Conservation (phyloP, 2,888 invertebrate genomes). For the Aphelenchoides bicaudatus region DNA sequence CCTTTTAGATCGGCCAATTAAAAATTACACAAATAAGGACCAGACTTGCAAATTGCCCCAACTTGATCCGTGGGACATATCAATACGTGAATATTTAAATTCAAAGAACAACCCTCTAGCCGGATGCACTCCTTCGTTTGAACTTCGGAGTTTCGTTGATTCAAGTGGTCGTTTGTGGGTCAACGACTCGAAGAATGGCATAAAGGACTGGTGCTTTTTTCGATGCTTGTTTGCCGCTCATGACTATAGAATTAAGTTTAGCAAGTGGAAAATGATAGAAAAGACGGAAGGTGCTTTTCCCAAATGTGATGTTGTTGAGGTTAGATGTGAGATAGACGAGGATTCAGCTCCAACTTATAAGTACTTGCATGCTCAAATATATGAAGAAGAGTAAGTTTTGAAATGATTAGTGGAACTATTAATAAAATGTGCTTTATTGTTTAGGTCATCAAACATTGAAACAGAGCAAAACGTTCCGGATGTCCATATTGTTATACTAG, state of each 20-base stretch:
- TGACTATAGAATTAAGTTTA: constrained; percentile 13
- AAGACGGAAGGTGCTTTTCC: constrained; percentile 9
- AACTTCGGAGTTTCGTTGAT: no score
- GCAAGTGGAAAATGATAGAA: constrained; percentile 9
- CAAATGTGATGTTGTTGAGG: constrained; percentile 23
- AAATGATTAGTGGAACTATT: neutral
- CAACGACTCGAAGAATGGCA: no score
- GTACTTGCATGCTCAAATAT: constrained; percentile 21
- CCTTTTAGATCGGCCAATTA: no score
- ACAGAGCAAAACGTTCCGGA: constrained; percentile 2
- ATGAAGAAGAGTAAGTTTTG: constrained; percentile 12
- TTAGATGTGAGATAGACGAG: constrained; percentile 12
- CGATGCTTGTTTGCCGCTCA: constrained; percentile 17
- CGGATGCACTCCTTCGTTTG: no score
- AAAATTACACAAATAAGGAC: no score
- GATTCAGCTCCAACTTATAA: constrained; percentile 12
- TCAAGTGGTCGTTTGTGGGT: no score
- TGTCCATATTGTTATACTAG: constrained; percentile 21
- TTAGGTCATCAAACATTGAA: neutral
- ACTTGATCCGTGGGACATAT: no score
- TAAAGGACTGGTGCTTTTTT: constrained; percentile 17
- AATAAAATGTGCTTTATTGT: neutral
- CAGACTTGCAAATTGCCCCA: no score
- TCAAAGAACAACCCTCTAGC: no score
- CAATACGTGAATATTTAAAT: no score